These are phyloP conservation scores for Druon quercuslanigerum DNA, from an alignment of 1,140 invertebrate genomes.

Conservation along the genomic window DNA sequence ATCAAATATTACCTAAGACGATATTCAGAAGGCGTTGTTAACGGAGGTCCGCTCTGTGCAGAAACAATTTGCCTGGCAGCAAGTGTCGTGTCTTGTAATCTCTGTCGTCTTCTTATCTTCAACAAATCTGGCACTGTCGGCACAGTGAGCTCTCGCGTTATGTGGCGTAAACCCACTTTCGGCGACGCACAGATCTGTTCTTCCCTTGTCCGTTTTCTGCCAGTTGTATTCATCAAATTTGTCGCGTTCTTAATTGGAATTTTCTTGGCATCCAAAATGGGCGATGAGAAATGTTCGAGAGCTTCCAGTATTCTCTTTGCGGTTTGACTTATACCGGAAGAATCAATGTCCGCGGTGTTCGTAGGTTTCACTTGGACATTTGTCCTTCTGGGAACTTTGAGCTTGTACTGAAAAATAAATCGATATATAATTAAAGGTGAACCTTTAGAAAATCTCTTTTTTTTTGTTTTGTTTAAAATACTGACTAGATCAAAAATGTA, in stretches of 20 bases:
- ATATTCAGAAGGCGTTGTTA: constrained; percentile 62
- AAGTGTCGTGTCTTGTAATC: constrained; percentile 79
- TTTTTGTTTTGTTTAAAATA: constrained; percentile 23
- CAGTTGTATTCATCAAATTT: constrained; percentile 31
- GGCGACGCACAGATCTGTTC: constrained; percentile 47
- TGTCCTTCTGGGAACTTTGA: constrained; percentile 67
- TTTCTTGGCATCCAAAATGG: constrained; percentile 83
- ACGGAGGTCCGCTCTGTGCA: constrained; percentile 58
- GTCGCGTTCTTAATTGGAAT: constrained; percentile 75
- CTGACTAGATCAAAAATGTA: constrained; percentile 43
- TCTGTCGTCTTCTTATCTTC: constrained; percentile 76
- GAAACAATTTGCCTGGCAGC: constrained; percentile 80
- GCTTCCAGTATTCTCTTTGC: constrained; percentile 83
- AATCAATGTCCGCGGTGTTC: constrained; percentile 60
- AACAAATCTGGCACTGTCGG: constrained; percentile 79
- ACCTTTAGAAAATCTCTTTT: neutral
- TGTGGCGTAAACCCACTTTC: constrained; percentile 68
- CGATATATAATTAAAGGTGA: neutral
- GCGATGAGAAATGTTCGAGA: constrained; percentile 84
- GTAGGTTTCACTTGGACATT: constrained; percentile 75
- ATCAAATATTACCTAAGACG: constrained; percentile 59
- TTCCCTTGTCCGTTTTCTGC: constrained; percentile 59
- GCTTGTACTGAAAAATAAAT: constrained; percentile 56
- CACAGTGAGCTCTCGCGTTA: constrained; percentile 75
- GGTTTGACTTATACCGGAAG: constrained; percentile 77